Percentiles rank a stretch among this genome's conserved stretches.
Evolutionary conservation across 2,113 vertebrate genomes (phyloP).

Genomic region (Takifugu bimaculatus): DNA sequence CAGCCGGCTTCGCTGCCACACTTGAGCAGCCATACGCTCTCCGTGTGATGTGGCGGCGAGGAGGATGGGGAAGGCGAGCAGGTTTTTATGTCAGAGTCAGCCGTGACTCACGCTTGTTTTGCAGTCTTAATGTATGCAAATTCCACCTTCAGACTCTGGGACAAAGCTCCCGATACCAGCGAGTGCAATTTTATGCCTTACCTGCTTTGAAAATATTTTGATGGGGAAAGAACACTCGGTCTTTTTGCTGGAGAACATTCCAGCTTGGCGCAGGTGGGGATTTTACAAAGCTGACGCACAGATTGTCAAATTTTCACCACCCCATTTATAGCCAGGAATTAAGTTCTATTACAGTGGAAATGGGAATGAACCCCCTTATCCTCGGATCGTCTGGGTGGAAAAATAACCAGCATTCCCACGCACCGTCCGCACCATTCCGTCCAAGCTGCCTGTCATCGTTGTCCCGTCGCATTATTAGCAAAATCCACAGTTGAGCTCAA

Average conservation of each 20-base stretch:
- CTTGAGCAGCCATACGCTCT: constrained; percentile 60
- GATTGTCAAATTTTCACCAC: constrained; percentile 45
- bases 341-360: constrained; percentile 18
- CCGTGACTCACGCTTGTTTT: constrained; percentile 56
- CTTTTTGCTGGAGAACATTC: constrained; percentile 38
- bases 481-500: constrained; percentile 25
- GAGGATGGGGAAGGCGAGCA: constrained; percentile 12
- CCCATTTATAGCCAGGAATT: constrained; percentile 28
- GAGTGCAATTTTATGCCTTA: constrained; percentile 53
- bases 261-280: constrained; percentile 50
- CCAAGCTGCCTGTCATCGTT: constrained; percentile 28
- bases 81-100: constrained; percentile 39
- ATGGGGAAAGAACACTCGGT: constrained; percentile 39
- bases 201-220: constrained; percentile 53
- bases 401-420: constrained; percentile 26
- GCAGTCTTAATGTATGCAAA: constrained; percentile 63
- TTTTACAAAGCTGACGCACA: constrained; percentile 55
- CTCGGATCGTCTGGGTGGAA: constrained; percentile 23
- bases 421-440: constrained; percentile 11
- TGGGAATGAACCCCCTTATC: constrained; percentile 9
- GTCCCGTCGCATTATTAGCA: constrained; percentile 28
- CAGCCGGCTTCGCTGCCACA: constrained; percentile 58
- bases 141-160: constrained; percentile 62
- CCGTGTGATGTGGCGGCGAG: constrained; percentile 33
- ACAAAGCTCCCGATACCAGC: constrained; percentile 56